Evolutionary conservation across 2,113 vertebrate species (phyloP).

Genomic region (Caretta caretta): DNA sequence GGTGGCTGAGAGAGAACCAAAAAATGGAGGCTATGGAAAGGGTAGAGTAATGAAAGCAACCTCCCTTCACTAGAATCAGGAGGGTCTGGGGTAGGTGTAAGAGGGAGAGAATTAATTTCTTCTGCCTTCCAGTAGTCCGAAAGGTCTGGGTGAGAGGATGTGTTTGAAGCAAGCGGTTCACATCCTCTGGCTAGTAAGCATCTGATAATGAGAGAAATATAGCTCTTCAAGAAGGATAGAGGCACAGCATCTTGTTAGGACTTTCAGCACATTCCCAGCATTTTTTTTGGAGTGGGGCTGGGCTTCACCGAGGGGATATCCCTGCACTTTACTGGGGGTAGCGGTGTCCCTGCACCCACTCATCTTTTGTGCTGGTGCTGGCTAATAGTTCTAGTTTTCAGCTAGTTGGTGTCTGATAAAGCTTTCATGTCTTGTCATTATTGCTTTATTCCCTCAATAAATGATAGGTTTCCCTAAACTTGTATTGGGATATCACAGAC

Average conservation of each 20-base stretch:
- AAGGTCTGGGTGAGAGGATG: not conserved
- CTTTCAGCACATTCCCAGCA: fast-evolving
- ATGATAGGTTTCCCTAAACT: not conserved
- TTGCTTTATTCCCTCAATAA: not conserved
- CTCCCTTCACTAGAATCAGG: fast-evolving
- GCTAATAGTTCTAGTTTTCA: not conserved
- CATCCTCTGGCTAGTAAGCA: not conserved
- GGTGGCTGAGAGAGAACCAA: fast-evolving
- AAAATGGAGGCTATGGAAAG: fast-evolving
- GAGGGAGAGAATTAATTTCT: fast-evolving
- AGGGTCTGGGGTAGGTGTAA: fast-evolving
- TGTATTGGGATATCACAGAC: not conserved
- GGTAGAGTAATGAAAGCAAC: not conserved
- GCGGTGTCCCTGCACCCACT: not conserved
- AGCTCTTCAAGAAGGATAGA: fast-evolving
- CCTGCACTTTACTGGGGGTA: not conserved
- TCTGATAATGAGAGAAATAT: not conserved
- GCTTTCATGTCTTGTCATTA: not conserved
- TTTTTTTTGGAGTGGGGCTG: fast-evolving
- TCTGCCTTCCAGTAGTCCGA: fast-evolving
- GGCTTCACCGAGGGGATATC: not conserved
- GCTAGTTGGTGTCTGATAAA: not conserved
- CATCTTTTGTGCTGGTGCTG: not conserved
- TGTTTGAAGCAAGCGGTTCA: not conserved
- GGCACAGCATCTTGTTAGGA: fast-evolving